Evolutionary conservation across 2,797 vertebrate genomes (phyloP).

Genomic region (Thalassophryne amazonica): DNA sequence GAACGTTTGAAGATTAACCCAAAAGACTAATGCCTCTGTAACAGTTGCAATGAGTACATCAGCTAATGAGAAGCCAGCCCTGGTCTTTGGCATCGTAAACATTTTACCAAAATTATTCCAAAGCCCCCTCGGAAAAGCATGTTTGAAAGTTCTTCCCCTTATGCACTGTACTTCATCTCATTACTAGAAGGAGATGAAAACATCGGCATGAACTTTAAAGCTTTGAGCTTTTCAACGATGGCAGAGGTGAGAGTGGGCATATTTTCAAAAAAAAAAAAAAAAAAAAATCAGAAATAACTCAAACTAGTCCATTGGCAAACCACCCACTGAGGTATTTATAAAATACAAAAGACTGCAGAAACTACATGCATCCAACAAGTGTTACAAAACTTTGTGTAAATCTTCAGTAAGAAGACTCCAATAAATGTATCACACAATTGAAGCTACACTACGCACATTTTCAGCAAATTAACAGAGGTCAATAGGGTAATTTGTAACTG

Average conservation of each 20-base stretch:
- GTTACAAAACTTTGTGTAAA: slow-evolving; percentile 11
- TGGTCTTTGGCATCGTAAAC: slow-evolving; percentile 82
- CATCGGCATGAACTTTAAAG: slow-evolving; percentile 61
- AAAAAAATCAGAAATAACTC: slow-evolving; percentile 23
- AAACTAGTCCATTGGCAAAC: slow-evolving; percentile 31
- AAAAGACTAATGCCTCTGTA: slow-evolving; percentile 74
- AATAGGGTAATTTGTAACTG: too few species aligned
- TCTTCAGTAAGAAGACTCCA: slow-evolving; percentile 6
- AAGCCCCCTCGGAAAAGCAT: slow-evolving; percentile 70
- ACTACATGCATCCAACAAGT: slow-evolving; percentile 18
- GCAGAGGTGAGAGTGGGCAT: slow-evolving; percentile 58
- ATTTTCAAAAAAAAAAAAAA: slow-evolving; percentile 9
- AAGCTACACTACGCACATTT: too few species aligned
- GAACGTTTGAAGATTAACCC: slow-evolving; percentile 81
- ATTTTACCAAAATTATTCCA: slow-evolving; percentile 79
- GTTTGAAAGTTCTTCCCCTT: slow-evolving; percentile 65
- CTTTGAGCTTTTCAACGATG: slow-evolving; percentile 37
- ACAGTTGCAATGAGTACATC: slow-evolving; percentile 70
- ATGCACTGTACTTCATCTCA: slow-evolving; percentile 66
- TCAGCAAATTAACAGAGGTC: too few species aligned
- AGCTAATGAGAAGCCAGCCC: slow-evolving; percentile 82
- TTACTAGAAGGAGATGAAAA: slow-evolving; percentile 68
- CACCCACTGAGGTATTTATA: slow-evolving; percentile 38
- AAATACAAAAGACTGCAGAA: slow-evolving; percentile 18
- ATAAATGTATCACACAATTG: background rate